Evolutionary conservation across 2,888 invertebrate genomes (phyloP), one percentile per base, ranked within the genome.

Genomic region (Laothoe populi): DNA sequence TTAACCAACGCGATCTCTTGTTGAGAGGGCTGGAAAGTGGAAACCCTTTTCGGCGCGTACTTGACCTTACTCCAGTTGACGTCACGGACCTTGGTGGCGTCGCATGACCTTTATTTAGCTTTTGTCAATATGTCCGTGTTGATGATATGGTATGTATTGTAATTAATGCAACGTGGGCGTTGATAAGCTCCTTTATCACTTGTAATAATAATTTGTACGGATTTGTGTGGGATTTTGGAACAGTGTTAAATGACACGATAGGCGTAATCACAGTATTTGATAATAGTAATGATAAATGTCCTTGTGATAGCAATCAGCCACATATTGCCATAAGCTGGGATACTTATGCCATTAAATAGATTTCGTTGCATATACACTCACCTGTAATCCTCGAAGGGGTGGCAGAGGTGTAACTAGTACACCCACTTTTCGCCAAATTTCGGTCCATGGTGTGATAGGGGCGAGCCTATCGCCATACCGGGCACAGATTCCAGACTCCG

Each of bases 1-100:
- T 35, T 53, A 19, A 10, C 31, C 16, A 16, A 35, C 53, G 53
- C 31, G 53, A 16, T n/a, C 35, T 49, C 35, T 53, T 53, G 31
- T 35, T 31, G 19, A 35, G 11, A 35, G 31, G 53, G 53, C 3
- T 53, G 53, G 8, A 53, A 53, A 31, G n/a, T n/a, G n/a, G n/a
- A n/a, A n/a, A n/a, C n/a, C 53, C 19, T 11, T 53, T 53, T 35
- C 35, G 31, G 19, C 53, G 31, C 10, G 31, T 35, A 19, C 53
- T 31, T 53, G 53, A 35, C 53, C 53, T 48, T 48, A 13, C 24
- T 19, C 35, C 11, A 19, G 10, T 11, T 53, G 35, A 31, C 31
- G 35, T 53, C 31, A 16, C 4, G 4, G 53, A 4, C 53, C 35
- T 35, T 49, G 4, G 48, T 26, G n/a, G 4, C 13, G 31, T 10